These are phyloP conservation scores for Apostichopus leukothele DNA, from an alignment of 53 echinoderm and acorn worm species.

Conservation along the genomic window DNA sequence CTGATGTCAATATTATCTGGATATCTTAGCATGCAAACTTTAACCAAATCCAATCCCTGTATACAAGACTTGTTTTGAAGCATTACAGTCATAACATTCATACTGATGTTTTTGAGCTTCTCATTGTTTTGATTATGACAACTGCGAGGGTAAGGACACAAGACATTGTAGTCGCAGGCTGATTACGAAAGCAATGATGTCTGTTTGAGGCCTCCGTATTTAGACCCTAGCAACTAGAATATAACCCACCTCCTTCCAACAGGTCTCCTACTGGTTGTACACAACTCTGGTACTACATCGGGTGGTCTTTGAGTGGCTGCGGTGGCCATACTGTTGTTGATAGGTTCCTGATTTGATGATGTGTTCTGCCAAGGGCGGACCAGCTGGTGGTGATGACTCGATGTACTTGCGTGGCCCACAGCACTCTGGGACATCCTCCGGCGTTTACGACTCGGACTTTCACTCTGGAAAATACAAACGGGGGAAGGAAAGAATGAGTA, in stretches of 20 bases:
- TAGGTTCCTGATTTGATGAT: constrained; percentile 27
- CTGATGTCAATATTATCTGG: too few species aligned
- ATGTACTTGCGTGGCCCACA: constrained; percentile 83
- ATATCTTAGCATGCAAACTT: too few species aligned
- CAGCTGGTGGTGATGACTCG: constrained; percentile 74
- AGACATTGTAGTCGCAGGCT: too few species aligned
- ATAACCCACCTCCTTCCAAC: constrained; percentile 32
- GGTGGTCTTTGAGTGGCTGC: constrained; percentile 46
- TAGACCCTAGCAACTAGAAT: not conserved
- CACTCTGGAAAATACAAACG: constrained; percentile 66
- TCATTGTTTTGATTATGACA: too few species aligned
- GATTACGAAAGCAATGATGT: too few species aligned
- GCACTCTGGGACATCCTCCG: constrained; percentile 98
- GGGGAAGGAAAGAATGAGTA: too few species aligned
- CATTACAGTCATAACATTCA: too few species aligned
- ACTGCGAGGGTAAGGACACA: too few species aligned
- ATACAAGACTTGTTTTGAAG: too few species aligned
- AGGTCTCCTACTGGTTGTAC: constrained; percentile 18
- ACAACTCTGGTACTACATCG: constrained; percentile 9
- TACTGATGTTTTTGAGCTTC: too few species aligned
- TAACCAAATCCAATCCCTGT: too few species aligned
- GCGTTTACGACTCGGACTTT: constrained; percentile 98
- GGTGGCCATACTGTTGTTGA: constrained; percentile 72
- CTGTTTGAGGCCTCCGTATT: too few species aligned
- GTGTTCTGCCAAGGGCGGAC: constrained; percentile 90